Evolutionary conservation across 2,797 vertebrate genomes (phyloP).

Genomic region (Salmo trutta): DNA sequence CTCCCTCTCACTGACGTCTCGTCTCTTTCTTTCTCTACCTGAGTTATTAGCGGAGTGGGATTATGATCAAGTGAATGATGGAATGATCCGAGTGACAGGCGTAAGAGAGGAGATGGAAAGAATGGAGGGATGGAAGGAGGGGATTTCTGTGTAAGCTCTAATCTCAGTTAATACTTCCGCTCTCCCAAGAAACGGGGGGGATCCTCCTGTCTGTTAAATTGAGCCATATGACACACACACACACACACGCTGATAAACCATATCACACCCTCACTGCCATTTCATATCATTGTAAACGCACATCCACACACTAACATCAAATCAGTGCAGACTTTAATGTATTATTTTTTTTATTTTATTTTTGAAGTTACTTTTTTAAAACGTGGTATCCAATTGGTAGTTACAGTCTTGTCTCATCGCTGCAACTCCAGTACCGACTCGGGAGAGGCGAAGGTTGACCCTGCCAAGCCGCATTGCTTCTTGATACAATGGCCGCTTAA

Average conservation of each 20-base stretch:
- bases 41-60: not conserved
- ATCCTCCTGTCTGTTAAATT: slow-evolving; percentile 1
- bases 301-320: not conserved
- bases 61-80: not conserved
- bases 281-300: not conserved
- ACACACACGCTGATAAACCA: not conserved
- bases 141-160: slow-evolving; percentile 12
- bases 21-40: not conserved
- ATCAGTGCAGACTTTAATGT: not conserved
- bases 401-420: no score
- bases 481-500: no score
- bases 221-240: not conserved
- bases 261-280: slow-evolving; percentile 5
- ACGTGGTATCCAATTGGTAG: no score
- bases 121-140: not conserved
- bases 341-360: no score
- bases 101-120: not conserved
- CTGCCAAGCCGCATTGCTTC: no score
- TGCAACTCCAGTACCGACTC: no score
- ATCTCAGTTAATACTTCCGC: slow-evolving; percentile 7
- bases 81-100: not conserved
- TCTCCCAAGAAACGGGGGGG: slow-evolving; percentile 2
- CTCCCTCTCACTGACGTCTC: not conserved
- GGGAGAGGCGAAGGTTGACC: no score
- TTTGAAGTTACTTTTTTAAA: no score